Conservation (phyloP, 1,140 invertebrate genomes). For the Sycobia sp. region DNA sequence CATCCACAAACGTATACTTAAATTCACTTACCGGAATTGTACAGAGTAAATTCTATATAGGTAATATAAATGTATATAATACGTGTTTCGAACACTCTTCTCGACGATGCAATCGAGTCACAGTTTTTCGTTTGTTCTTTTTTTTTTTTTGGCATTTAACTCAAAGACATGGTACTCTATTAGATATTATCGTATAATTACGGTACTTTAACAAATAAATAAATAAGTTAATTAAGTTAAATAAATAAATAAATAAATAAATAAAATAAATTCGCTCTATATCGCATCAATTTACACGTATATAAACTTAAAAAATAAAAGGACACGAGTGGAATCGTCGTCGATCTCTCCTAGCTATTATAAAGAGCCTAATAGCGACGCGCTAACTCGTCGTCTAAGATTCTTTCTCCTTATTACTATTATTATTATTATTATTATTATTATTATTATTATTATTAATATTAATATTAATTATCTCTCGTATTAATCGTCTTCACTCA, state of each 20-base stretch:
- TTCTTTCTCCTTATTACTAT: slow-evolving; percentile 9
- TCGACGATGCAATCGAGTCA: neutral
- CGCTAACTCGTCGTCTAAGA: slow-evolving; percentile 33
- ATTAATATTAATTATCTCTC: no score
- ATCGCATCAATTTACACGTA: slow-evolving; percentile 15
- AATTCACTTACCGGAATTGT: slow-evolving; percentile 11
- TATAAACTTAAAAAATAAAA: slow-evolving; percentile 16
- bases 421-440: no score
- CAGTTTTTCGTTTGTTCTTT: no score
- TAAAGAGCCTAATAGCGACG: slow-evolving; percentile 35
- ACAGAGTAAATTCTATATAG: no score
- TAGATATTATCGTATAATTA: slow-evolving; percentile 5
- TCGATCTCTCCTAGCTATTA: slow-evolving; percentile 29
- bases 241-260: slow-evolving; percentile 18
- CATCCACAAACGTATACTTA: neutral
- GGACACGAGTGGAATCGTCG: slow-evolving; percentile 32
- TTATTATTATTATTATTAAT: slow-evolving; percentile 13
- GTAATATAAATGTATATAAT: neutral
- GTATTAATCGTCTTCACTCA: no score
- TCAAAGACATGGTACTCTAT: no score
- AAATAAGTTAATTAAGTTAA: neutral
- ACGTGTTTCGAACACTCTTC: slow-evolving; percentile 4
- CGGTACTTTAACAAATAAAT: slow-evolving; percentile 5
- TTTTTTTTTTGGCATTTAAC: no score
- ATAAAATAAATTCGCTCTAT: no score